Conservation (phyloP, 2,888 invertebrate species). For the Xanthia togata region DNA sequence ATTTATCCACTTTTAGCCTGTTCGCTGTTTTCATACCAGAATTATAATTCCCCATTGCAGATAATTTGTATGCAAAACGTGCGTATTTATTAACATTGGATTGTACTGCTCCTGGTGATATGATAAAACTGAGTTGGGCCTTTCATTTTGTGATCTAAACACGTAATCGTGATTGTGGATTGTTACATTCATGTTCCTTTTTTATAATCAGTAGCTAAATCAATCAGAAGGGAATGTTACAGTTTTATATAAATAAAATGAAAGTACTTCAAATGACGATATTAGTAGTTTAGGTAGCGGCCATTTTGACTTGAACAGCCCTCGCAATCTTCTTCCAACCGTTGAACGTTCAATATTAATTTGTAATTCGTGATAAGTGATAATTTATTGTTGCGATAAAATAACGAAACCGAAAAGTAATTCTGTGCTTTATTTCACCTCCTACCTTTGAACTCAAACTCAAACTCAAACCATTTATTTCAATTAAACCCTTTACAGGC, state of each 20-base stretch:
- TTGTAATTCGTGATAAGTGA: neutral
- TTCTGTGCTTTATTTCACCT: neutral
- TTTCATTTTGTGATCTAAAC: constrained; percentile 15
- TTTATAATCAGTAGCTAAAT: no score
- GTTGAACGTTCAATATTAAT: neutral
- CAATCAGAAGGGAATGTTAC: no score
- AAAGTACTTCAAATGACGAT: neutral
- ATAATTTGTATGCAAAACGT: constrained; percentile 62
- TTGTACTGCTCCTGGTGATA: constrained; percentile 20
- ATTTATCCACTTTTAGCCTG: constrained; percentile 65
- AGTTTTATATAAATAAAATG: no score
- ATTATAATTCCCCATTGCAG: constrained; percentile 54
- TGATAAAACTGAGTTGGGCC: constrained; percentile 13
- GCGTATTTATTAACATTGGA: constrained; percentile 47
- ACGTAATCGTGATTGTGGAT: neutral
- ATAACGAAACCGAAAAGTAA: neutral
- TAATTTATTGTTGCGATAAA: neutral
- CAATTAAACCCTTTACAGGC: no score
- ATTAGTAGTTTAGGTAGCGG: neutral
- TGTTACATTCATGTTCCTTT: neutral
- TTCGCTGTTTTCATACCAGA: constrained; percentile 47
- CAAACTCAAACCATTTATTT: no score
- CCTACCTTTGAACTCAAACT: no score
- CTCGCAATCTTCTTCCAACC: neutral
- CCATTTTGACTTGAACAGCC: neutral